Evolutionary conservation across 2,888 invertebrate genomes (phyloP).

Genomic region (Callimorpha dominula): DNA sequence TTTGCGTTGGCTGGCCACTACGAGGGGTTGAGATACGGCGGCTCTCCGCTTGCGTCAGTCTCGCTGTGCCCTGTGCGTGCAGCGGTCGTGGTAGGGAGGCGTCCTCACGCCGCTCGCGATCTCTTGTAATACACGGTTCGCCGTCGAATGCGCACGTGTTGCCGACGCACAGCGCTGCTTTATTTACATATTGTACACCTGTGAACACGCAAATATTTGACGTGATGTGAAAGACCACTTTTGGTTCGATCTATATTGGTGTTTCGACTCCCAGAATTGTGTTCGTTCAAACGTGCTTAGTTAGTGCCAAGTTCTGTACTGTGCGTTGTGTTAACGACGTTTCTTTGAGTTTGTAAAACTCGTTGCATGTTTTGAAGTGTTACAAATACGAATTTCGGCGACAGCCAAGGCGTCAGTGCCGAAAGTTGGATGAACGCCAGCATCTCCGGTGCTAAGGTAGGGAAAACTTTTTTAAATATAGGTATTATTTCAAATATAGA

Average conservation of each 20-base stretch:
- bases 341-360: constrained; percentile 64
- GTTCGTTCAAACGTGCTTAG: constrained; percentile 69
- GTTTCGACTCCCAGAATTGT: constrained; percentile 63
- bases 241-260: constrained; percentile 69
- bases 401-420: constrained; percentile 77
- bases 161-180: constrained; percentile 65
- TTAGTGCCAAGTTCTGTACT: constrained; percentile 70
- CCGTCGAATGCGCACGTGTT: constrained; percentile 82
- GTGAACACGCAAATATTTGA: constrained; percentile 80
- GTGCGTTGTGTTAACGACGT: constrained; percentile 62
- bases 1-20: constrained; percentile 5
- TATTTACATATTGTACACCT: constrained; percentile 76
- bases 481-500: constrained; percentile 53
- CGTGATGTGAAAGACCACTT: constrained; percentile 81
- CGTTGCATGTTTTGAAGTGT: constrained; percentile 68
- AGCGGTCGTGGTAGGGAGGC: constrained; percentile 76
- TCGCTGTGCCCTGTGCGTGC: constrained; percentile 78
- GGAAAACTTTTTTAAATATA: constrained; percentile 60
- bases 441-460: constrained; percentile 82
- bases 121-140: constrained; percentile 79
- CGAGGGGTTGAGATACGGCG: constrained; percentile 70
- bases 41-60: constrained; percentile 68
- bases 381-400: constrained; percentile 74
- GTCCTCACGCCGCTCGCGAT: constrained; percentile 57
- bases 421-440: constrained; percentile 85